Percentiles rank a stretch among this genome's conserved stretches.
These are phyloP conservation scores for Platypus cylindrus DNA, from an alignment of 2,888 invertebrate species.

Conservation along the genomic window DNA sequence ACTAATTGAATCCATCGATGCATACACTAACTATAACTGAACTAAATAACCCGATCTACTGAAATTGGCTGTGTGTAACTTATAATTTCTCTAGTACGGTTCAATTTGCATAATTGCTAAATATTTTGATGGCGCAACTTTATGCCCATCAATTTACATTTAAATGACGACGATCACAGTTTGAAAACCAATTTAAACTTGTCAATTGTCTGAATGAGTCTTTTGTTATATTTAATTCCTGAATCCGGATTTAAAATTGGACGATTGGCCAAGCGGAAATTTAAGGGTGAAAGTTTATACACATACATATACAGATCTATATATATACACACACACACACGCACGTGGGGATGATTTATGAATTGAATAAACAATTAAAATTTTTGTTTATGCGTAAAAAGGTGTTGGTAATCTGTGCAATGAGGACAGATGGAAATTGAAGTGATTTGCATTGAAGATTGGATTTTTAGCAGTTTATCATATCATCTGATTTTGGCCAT, in stretches of 20 bases:
- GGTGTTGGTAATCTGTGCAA: constrained; percentile 4
- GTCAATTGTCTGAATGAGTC: constrained; percentile 37
- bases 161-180: constrained; percentile 36
- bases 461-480: too few species aligned
- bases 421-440: too few species aligned
- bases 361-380: constrained; percentile 2
- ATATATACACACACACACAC: too few species aligned
- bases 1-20: too few species aligned
- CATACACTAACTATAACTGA: too few species aligned
- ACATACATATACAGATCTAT: too few species aligned
- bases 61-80: constrained; percentile 15
- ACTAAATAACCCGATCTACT: too few species aligned
- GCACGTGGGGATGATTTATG: too few species aligned
- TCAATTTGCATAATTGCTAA: constrained; percentile 33
- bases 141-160: constrained; percentile 37
- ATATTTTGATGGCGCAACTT: constrained; percentile 37
- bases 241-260: constrained; percentile 6
- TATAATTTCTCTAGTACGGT: constrained; percentile 13
- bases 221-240: constrained; percentile 33
- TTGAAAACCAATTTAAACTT: constrained; percentile 39
- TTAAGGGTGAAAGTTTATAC: constrained; percentile 6
- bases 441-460: too few species aligned
- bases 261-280: too few species aligned
- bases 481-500: too few species aligned
- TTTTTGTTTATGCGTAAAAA: constrained; percentile 1